Evolutionary conservation across 2,113 vertebrate genomes (phyloP), one percentile per base, ranked within the genome.

Genomic region (Microcebus jonahi): DNA sequence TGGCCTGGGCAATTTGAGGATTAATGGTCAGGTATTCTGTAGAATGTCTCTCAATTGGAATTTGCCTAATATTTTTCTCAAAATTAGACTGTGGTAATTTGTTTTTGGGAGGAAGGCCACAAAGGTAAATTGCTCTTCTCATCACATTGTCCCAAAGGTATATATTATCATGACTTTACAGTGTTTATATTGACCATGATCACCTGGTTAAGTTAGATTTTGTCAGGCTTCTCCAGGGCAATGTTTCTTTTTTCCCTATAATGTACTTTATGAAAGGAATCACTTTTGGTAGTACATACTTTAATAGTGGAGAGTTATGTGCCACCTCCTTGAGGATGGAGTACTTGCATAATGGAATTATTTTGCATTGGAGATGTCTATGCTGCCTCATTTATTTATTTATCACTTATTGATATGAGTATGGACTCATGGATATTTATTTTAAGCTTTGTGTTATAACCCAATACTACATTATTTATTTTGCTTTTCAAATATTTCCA

Each of bases 361-460:
- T 61, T 92, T 39, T 83, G 84, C 34, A 76, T 77, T 57, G 50
- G 36, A 91, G 14, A 31, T 88, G 23, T 83, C 36, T 92, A 3
- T 87, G 73, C 23, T 87, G 8, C 20, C 18, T n/a, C 42, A n/a
- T 42, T 57, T 42, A 48, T n/a, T 87, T 68, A 57, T 91, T 87
- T 95, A 45, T 57, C 45, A 90, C 45, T 77, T 88, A 17, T 59
- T 80, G 59, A 48, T 70, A 77, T 85, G 23, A 39, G 4, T 79
- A 61, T 85, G 55, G 80, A 5, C 18, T 85, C 34, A 34, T 50
- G 31, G 31, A 50, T 48, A 77, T 48, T 68, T 85, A 95, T 90
- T 85, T 95, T 90, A 95, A 68, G 79, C 39, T 55, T 91, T 45
- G 53, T 14, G 1, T 75, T 95, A n/a, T 91, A 53, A 29, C 71